Base-by-base conservation (phyloP, 2,113 vertebrate genomes). In the Dendropsophus ebraccatus region DNA sequence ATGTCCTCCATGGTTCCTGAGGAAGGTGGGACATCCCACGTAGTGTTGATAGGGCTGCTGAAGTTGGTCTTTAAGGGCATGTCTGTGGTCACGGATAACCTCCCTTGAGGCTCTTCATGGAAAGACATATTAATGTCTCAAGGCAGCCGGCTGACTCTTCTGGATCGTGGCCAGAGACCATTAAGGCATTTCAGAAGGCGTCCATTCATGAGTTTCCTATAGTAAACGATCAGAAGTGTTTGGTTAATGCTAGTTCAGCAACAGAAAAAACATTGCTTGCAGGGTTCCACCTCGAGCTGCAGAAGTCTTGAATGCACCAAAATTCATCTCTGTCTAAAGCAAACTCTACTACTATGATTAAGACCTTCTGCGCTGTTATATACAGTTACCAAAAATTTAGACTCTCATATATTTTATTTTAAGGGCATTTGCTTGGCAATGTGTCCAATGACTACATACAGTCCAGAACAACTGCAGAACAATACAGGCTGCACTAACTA, bases 1-100 rank as follows among this genome's bases (percentile, higher is more conserved):
- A 94, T 90, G 89, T 99, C 95, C 89, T 98, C 94, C 28, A 89
- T 82, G 54, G 93, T 90, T 1, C 88, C 1, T 1, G 87, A 23
- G 0, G 91, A 84, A 8, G 89, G 86, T 0, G 82, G 60, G 0
- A 90, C 87, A 0, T 93, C 94, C 87, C 91, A 87, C 0, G 91
- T 93, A 73, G 37, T 49, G 0, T 94, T 95, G 87, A 23, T 0
- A 0, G 92, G 91, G 19, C 0, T 0, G 0, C 96, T 96, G 89
- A 89, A 17, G 28, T 90, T 75, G 25, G 89, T 90, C 45, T 93
- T 92, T 84, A 92, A 85, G 88, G 94, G 93, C 94, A 90, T 91
- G 58, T 13, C 89, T 49, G 89, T 87, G 23, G 90, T 90, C 83
- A 90, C 52, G 50, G 90, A 70, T 25, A 91, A 83, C 75, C 86